A percentile compares a stretch with the other conserved stretches of the same genome.
Evolutionary conservation across 2,113 vertebrate species (phyloP).

Genomic region (Anser brachyrhynchus): DNA sequence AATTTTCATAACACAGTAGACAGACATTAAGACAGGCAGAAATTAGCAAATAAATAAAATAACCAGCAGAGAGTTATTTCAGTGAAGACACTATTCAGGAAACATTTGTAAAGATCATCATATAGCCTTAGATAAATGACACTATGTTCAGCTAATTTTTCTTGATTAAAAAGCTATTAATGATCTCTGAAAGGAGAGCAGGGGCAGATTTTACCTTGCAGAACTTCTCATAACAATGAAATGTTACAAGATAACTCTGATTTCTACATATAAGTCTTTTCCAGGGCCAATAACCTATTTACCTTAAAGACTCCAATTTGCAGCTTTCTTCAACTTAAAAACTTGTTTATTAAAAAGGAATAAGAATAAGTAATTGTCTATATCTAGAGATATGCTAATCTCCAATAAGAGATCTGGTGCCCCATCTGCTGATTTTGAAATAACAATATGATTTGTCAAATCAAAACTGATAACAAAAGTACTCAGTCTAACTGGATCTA

Average conservation of each 20-base stretch:
- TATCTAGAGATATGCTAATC: neutral
- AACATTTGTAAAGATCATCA: neutral
- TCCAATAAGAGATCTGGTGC: neutral
- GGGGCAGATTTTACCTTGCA: conserved; percentile 12
- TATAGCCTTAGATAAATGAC: neutral
- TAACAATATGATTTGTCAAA: conserved; percentile 19
- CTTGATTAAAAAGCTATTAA: conserved; percentile 54
- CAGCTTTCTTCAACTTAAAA: conserved; percentile 15
- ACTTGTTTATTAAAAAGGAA: neutral
- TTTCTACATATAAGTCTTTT: neutral
- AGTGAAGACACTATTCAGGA: neutral
- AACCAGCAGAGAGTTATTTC: neutral
- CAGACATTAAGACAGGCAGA: neutral
- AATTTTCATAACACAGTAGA: neutral
- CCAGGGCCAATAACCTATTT: neutral
- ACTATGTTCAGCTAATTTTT: conserved; percentile 49
- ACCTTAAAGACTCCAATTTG: neutral
- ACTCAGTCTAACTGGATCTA: conserved; percentile 29
- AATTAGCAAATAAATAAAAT: neutral
- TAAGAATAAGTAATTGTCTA: neutral
- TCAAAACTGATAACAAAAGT: conserved; percentile 35
- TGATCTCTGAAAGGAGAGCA: neutral
- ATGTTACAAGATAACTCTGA: neutral
- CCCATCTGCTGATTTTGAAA: conserved; percentile 43
- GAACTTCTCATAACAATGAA: conserved; percentile 40